A percentile compares a stretch with the other conserved stretches of the same genome.
Conservation (phyloP, 2,888 invertebrate species). For the Erpobdella octoculata region DNA sequence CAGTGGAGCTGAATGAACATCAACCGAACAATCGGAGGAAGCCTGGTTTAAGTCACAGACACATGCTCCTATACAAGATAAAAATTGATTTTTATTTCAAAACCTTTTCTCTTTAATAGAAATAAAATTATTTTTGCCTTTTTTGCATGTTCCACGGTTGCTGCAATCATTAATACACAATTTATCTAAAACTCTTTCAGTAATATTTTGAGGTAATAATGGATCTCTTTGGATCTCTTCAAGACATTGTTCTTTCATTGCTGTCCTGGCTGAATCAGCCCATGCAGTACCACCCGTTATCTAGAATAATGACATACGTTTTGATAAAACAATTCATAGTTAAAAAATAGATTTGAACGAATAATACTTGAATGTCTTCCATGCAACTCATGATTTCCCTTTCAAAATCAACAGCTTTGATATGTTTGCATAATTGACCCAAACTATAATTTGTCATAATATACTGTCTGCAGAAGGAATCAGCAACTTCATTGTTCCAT, state of each 20-base stretch:
- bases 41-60: constrained; percentile 30
- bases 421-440: constrained; percentile 33
- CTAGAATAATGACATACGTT: constrained; percentile 26
- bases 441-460: constrained; percentile 30
- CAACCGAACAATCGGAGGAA: constrained; percentile 34
- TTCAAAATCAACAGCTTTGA: constrained; percentile 40
- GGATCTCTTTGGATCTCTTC: constrained; percentile 36
- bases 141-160: constrained; percentile 29
- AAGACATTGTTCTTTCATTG: constrained; percentile 38
- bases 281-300: constrained; percentile 34
- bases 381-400: constrained; percentile 40
- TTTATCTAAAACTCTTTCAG: constrained; percentile 23
- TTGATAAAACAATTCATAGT: neutral
- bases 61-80: constrained; percentile 36
- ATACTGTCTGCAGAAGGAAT: constrained; percentile 30
- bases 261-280: constrained; percentile 36
- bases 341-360: neutral
- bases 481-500: constrained; percentile 30
- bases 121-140: too few species aligned
- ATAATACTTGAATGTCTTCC: constrained; percentile 42
- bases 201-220: constrained; percentile 30
- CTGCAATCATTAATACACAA: constrained; percentile 36
- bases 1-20: constrained; percentile 23
- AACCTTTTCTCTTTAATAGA: too few species aligned
- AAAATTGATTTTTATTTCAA: too few species aligned